Conservation (phyloP, 1,140 invertebrate genomes). For the Delia radicum region DNA sequence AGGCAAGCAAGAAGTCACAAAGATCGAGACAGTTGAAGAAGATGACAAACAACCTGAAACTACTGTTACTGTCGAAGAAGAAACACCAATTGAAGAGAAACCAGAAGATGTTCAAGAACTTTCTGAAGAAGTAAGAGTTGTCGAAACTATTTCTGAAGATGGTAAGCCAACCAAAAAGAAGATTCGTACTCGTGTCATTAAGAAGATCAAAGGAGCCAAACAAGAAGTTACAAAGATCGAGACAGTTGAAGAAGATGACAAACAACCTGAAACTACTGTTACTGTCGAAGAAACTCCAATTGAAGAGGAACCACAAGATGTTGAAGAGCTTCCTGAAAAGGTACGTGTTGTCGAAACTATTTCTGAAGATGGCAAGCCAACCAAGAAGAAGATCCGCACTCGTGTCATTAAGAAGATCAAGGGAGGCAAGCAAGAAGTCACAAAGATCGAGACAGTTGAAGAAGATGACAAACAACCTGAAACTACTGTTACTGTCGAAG, state of each 20-base stretch:
- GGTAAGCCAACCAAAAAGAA: background rate
- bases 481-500: conserved; percentile 49
- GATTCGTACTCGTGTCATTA: background rate
- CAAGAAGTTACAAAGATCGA: conserved; percentile 6
- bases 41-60: conserved; percentile 8
- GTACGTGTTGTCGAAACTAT: conserved; percentile 1
- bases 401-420: conserved; percentile 52
- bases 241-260: conserved; percentile 3
- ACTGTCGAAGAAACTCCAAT: conserved; percentile 30
- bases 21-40: background rate
- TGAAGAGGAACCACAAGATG: conserved; percentile 29
- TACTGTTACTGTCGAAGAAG: background rate
- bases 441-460: conserved; percentile 56
- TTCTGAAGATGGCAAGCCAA: background rate
- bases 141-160: background rate
- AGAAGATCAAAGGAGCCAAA: background rate
- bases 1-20: background rate
- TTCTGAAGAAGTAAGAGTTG: background rate
- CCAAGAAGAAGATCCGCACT: conserved; percentile 46
- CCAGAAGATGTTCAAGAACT: background rate
- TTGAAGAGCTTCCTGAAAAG: conserved; percentile 40
- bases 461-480: conserved; percentile 55
- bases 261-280: conserved; percentile 26
- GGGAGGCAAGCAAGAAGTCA: conserved; percentile 53
- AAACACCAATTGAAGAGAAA: background rate